phyloP scores from a whole-genome alignment of 2,113 vertebrate genomes.

The Crotalus tigris region DNA sequence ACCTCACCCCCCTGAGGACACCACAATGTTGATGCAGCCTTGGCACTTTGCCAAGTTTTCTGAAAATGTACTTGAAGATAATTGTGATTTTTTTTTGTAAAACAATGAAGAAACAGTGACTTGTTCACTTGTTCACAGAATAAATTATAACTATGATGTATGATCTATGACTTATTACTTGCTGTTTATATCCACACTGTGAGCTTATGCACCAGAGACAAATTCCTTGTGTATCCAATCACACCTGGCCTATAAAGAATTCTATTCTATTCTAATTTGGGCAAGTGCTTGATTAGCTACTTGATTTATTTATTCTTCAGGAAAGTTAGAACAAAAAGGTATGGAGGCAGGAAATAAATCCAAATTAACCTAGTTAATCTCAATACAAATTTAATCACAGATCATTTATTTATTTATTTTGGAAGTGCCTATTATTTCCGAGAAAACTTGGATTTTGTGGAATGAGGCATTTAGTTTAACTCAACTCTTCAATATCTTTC shows the following conservation, averaged over 20 bases:
- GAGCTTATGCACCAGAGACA: neutral
- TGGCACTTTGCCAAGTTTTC: neutral
- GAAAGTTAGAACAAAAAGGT: neutral
- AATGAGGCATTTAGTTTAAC: neutral
- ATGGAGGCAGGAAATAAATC: neutral
- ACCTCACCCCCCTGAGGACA: no score
- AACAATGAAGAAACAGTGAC: neutral
- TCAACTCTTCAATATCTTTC: neutral
- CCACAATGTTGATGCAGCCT: no score
- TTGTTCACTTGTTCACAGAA: neutral
- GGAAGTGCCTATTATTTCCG: neutral
- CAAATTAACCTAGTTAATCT: neutral
- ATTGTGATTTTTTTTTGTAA: neutral
- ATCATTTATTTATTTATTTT: constrained; percentile 9
- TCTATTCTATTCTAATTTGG: neutral
- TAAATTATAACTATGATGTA: neutral
- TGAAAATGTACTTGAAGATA: neutral
- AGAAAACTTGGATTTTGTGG: neutral
- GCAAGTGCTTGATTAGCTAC: neutral
- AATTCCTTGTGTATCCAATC: neutral
- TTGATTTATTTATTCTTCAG: neutral
- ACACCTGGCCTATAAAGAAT: neutral
- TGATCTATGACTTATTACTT: neutral
- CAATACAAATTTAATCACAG: neutral
- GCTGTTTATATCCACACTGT: neutral